Evolutionary conservation across 2,797 vertebrate genomes (phyloP).

Genomic region (Hephaestus fuliginosus): DNA sequence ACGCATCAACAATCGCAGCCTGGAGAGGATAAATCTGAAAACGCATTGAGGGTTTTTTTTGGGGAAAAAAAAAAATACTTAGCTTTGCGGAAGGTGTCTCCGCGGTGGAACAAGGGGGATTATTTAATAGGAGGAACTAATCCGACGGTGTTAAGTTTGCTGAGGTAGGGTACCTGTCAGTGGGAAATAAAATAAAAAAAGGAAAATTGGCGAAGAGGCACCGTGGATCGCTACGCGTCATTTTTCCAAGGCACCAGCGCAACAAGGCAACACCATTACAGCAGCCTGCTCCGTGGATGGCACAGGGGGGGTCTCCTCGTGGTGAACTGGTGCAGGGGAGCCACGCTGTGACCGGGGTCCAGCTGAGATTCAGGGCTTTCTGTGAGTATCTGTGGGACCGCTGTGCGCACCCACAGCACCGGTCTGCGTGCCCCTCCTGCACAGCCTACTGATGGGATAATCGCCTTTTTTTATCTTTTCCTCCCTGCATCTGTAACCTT

Average conservation of each 20-base stretch:
- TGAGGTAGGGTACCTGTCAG: conserved; percentile 61
- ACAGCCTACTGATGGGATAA: conserved; percentile 43
- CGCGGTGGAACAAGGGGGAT: conserved; percentile 27
- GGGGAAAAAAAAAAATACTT: conserved; percentile 28
- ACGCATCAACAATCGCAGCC: conserved; percentile 79
- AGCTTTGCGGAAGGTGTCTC: conserved; percentile 58
- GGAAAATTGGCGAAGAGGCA: conserved; percentile 41
- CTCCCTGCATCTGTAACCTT: conserved; percentile 42
- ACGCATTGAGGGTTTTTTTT: conserved; percentile 39
- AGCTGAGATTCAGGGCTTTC: conserved; percentile 59
- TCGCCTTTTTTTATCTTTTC: conserved; percentile 10
- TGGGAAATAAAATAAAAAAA: not conserved
- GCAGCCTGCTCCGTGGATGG: conserved; percentile 64
- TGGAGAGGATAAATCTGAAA: conserved; percentile 63
- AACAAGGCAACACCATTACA: conserved; percentile 72
- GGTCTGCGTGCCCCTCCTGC: conserved; percentile 43
- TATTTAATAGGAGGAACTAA: conserved; percentile 58
- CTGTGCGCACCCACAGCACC: conserved; percentile 69
- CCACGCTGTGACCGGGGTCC: conserved; percentile 61
- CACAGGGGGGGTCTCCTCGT: conserved; percentile 60
- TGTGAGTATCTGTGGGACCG: conserved; percentile 71
- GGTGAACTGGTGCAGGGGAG: conserved; percentile 67
- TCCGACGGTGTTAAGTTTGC: conserved; percentile 74
- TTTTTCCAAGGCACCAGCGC: conserved; percentile 77
- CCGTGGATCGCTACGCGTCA: conserved; percentile 75